Evolutionary conservation across 2,888 invertebrate genomes (phyloP), one percentile per base, ranked within the genome.

Genomic region (Plemyria rubiginata): DNA sequence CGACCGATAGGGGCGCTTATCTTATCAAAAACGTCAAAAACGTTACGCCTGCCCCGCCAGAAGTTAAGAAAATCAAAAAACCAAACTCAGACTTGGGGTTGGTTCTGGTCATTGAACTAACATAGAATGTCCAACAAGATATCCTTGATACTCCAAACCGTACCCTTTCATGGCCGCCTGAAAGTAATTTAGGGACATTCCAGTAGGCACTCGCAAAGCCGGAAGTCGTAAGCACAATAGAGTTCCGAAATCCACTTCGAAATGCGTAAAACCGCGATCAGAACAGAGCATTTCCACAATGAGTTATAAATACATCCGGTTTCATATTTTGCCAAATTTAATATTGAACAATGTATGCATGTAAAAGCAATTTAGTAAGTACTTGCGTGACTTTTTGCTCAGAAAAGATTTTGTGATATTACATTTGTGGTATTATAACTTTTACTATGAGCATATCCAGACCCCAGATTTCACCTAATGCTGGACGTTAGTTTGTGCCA

Each of bases 201-300:
- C 40, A 46, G 51, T 54, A 45, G 54, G 59, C 54, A 59, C 55
- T 59, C 55, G 48, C 40, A 55, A 40, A 11, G 60, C 50, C 67
- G 63, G 66, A 68, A 60, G 64, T 56, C 36, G 55, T 32, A 57
- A 6, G 38, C 58, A 63, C 63, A 68, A 65, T 67, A 56, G 51
- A 60, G 57, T 54, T 57, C 56, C 43, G 51, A 15, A 4, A 59
- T 61, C 43, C 28, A 53, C 50, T 61, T 55, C 36, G 36, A 60
- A 56, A 63, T 49, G 45, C 46, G 51, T 56, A 50, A 59, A 60
- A 64, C 22, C 53, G 41, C 53, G 32, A 54, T 58, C 54, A 51
- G 55, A 50, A 56, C 12, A 54, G 51, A 60, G 60, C 54, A 55
- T 65, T 61, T 54, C 51, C 54, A 54, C 41, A 51, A 12, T 40